Evolutionary conservation across 2,797 vertebrate genomes (phyloP).

Genomic region (Paramormyrops hopkinsi): DNA sequence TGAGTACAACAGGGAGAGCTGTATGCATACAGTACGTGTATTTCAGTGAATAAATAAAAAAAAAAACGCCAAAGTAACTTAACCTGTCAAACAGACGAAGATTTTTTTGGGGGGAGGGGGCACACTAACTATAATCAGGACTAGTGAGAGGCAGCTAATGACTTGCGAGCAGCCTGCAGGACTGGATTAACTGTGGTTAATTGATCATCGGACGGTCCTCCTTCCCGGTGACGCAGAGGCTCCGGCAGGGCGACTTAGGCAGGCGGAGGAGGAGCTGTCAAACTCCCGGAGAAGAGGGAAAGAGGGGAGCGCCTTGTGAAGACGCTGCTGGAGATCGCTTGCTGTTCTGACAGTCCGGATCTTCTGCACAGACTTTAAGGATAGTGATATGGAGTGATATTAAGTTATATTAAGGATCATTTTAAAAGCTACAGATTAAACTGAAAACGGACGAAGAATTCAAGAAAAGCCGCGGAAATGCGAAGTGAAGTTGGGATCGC

Average conservation of each 20-base stretch:
- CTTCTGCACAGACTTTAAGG: neutral
- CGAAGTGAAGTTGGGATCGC: neutral
- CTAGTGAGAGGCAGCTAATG: neutral
- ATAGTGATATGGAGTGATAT: constrained; percentile 23
- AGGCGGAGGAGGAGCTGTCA: constrained; percentile 28
- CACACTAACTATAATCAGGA: neutral
- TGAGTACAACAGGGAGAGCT: neutral
- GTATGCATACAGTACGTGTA: neutral
- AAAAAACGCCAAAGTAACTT: neutral
- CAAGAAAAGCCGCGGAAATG: constrained; percentile 12
- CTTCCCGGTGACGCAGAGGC: constrained; percentile 18
- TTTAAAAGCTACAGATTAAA: neutral
- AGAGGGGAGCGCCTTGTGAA: neutral
- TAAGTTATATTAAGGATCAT: neutral
- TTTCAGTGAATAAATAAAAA: neutral
- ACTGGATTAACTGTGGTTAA: neutral
- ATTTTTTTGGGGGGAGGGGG: neutral
- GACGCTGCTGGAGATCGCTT: neutral
- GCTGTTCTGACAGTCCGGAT: constrained; percentile 17
- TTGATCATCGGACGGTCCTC: constrained; percentile 2
- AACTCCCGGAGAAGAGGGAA: constrained; percentile 12
- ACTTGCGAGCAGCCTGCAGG: neutral
- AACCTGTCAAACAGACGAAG: neutral
- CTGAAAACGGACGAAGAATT: constrained; percentile 14
- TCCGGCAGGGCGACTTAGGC: neutral